A percentile compares a stretch with the other conserved stretches of the same genome.
Evolutionary conservation across 2,113 vertebrate species (phyloP).

Genomic region (Cephalopterus ornatus): DNA sequence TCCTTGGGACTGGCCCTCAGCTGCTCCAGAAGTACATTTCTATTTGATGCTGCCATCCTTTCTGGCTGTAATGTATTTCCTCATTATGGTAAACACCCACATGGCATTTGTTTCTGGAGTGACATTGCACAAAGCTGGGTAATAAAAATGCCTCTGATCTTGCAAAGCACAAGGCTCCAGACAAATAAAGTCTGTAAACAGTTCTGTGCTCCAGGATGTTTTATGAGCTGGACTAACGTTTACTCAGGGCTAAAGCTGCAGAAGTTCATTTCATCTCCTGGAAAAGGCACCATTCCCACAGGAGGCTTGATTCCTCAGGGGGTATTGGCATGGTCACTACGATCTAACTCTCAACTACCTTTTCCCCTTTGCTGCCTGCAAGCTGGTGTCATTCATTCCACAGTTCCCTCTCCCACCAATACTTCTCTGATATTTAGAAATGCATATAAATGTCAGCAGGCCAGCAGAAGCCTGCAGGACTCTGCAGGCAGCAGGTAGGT

Average conservation of each 20-base stretch:
- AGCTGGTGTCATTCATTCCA: neutral
- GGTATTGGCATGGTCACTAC: neutral
- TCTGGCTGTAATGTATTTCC: neutral
- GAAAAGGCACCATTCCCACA: neutral
- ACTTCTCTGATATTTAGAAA: constrained; percentile 2
- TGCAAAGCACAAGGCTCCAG: constrained; percentile 28
- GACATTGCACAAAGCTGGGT: constrained; percentile 7
- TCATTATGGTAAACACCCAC: constrained; percentile 20
- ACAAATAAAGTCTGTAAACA: constrained; percentile 69
- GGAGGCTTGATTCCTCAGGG: neutral
- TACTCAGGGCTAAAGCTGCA: constrained; percentile 52
- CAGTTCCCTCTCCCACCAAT: neutral
- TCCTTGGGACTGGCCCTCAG: neutral
- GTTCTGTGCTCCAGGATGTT: constrained; percentile 23
- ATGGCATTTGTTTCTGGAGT: constrained; percentile 24
- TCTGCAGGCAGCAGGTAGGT: neutral
- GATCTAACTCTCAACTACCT: neutral
- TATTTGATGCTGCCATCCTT: neutral
- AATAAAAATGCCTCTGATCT: constrained; percentile 58
- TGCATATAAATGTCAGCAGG: constrained; percentile 15
- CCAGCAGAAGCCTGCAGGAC: neutral
- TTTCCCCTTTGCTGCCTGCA: neutral
- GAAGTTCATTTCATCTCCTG: constrained; percentile 50
- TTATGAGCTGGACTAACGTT: constrained; percentile 48
- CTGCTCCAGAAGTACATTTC: neutral